phyloP scores from a whole-genome alignment of 1,140 invertebrate species.

The Ceratina calcarata region DNA sequence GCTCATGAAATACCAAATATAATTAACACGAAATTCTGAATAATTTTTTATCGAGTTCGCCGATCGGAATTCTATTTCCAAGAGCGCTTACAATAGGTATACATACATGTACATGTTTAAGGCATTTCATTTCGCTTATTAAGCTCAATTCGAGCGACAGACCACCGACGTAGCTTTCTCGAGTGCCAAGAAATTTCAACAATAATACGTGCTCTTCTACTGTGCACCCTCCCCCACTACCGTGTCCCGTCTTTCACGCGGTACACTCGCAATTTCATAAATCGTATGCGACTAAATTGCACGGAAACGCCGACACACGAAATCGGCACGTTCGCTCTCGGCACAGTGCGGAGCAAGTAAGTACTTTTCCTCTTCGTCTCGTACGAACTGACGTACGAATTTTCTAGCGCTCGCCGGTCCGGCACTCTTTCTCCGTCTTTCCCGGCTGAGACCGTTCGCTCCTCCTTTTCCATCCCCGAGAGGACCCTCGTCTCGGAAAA shows the following conservation, averaged over 20 bases:
- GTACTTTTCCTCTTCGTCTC: conserved; percentile 22
- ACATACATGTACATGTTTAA: neutral
- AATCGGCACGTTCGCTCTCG: conserved; percentile 41
- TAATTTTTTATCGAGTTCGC: neutral
- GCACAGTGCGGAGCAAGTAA: neutral
- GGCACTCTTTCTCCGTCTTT: neutral
- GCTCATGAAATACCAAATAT: neutral
- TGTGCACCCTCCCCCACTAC: too few species aligned
- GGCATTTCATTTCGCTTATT: too few species aligned
- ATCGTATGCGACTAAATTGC: conserved; percentile 48
- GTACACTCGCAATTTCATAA: conserved; percentile 37
- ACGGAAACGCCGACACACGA: conserved; percentile 42
- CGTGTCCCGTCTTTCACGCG: neutral
- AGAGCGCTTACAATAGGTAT: too few species aligned
- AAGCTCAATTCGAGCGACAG: neutral
- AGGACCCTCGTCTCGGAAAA: conserved; percentile 55
- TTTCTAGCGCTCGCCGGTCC: conserved; percentile 24
- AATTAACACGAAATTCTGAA: neutral
- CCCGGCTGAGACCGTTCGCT: neutral
- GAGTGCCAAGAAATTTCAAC: conserved; percentile 1
- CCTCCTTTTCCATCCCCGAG: conserved; percentile 1
- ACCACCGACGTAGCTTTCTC: neutral
- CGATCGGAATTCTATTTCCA: neutral
- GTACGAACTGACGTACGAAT: conserved; percentile 12
- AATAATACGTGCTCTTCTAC: conserved; percentile 2